Base-by-base conservation (phyloP, 1,140 invertebrate genomes). In the Trachymyrmex septentrionalis region DNA sequence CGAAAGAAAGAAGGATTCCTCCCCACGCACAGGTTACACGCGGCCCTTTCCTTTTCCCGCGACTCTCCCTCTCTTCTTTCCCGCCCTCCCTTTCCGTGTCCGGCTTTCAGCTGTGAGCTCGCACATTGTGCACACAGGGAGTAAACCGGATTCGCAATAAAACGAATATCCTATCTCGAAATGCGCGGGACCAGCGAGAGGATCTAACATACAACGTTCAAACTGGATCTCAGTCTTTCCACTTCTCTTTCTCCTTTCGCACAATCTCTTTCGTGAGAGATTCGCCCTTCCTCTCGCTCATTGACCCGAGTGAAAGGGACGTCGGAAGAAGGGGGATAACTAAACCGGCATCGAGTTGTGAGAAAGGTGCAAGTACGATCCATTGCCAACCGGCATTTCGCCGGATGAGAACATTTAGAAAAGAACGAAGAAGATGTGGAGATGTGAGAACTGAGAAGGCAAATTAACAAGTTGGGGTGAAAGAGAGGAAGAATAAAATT, bases 131-230 rank as follows among this genome's bases (percentile, higher is more conserved):
- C 85, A 72, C 81, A 77, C 63, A 63, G 78, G 72, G 66, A 87
- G 75, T 93, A 94, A 94, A 94, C 94, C 94, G 94, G 94, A 95
- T 95, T 94, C 91, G 93, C 92, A 93, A 94, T 94, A 93, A 93
- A 93, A 93, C 92, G 84, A 92, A 82, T 57, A 21, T 80, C 76
- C 78, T 88, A 84, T 88, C 86, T 73, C 87, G 76, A 91, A 89
- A 87, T 89, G 82, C 73, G 72, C 86, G 87, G 87, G 85, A 86
- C 87, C 90, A 87, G 81, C 64, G 69, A 89, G 69, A 89, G 84
- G 85, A 90, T 91, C 88, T 87, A 89, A 91, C 90, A 78, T 86
- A 89, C 88, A 89, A 78, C 82, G 86, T 53, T 87, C 85, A 91
- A 91, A 91, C 87, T 91, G 90, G 89, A 91, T 91, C 90, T 90